Percentiles rank a stretch among this genome's conserved stretches.
These are phyloP conservation scores for Sander lucioperca DNA, from an alignment of 2,113 vertebrate genomes.

Conservation along the genomic window DNA sequence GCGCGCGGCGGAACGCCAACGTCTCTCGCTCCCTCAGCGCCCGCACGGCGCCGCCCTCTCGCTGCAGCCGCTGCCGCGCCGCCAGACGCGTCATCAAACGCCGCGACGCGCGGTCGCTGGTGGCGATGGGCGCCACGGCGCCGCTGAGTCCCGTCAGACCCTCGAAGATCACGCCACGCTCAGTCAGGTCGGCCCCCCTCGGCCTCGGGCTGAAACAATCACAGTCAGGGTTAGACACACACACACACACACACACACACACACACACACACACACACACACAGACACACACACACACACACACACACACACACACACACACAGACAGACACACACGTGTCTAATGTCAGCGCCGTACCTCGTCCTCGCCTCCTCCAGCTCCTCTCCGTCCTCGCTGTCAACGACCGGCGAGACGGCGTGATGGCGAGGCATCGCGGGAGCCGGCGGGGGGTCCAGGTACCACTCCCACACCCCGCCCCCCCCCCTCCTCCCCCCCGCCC, in stretches of 20 bases:
- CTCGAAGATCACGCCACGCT: constrained; percentile 87
- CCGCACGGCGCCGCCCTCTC: constrained; percentile 39
- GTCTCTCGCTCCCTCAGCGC: constrained; percentile 66
- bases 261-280: too few relatives aligned
- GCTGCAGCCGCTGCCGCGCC: constrained; percentile 58
- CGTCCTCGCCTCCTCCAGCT: constrained; percentile 58
- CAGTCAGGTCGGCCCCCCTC: constrained; percentile 70
- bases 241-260: too few relatives aligned
- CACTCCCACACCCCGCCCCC: constrained; percentile 57
- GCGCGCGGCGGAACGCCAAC: constrained; percentile 61
- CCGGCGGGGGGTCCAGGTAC: constrained; percentile 49
- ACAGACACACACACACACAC: too few relatives aligned
- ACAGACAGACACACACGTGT: too few relatives aligned
- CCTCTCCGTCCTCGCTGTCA: constrained; percentile 28
- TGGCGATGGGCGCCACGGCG: neutral
- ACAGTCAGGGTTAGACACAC: too few relatives aligned
- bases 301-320: too few relatives aligned
- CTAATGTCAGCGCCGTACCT: too few relatives aligned
- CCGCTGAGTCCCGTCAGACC: constrained; percentile 55
- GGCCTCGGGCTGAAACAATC: too few relatives aligned
- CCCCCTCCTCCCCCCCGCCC: neutral
- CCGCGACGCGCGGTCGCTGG: constrained; percentile 35
- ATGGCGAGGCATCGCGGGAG: constrained; percentile 13
- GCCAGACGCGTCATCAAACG: constrained; percentile 56
- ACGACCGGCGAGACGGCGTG: neutral